Evolutionary conservation across 2,888 invertebrate genomes (phyloP).

Genomic region (Aplocera efformata): DNA sequence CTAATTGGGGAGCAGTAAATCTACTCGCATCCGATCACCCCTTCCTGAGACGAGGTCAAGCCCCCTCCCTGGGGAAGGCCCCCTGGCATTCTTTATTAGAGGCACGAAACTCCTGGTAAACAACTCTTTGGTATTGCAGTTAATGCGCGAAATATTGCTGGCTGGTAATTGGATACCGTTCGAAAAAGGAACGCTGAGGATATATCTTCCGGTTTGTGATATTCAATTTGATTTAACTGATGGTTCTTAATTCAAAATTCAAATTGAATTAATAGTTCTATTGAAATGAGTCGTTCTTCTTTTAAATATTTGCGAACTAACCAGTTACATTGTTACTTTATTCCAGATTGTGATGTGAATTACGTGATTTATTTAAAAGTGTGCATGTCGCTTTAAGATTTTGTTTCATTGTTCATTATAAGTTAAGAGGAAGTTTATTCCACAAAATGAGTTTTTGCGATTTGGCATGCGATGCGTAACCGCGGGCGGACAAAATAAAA

Average conservation of each 20-base stretch:
- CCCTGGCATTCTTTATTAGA: constrained; percentile 62
- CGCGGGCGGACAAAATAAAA: constrained; percentile 56
- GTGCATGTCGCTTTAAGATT: too few species aligned
- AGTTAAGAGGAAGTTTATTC: constrained; percentile 12
- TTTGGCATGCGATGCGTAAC: constrained; percentile 47
- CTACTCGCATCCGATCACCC: constrained; percentile 49
- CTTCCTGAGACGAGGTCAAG: constrained; percentile 54
- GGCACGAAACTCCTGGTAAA: constrained; percentile 37
- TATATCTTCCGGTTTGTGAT: too few species aligned
- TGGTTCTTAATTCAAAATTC: constrained; percentile 22
- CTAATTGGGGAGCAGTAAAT: constrained; percentile 56
- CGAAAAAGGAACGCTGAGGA: constrained; percentile 6
- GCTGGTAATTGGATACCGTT: constrained; percentile 22
- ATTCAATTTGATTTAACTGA: too few species aligned
- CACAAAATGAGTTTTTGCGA: constrained; percentile 34
- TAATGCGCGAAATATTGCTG: constrained; percentile 56
- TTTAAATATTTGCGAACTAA: too few species aligned
- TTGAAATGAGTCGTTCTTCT: too few species aligned
- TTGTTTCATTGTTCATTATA: constrained; percentile 13
- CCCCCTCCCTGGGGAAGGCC: constrained; percentile 44
- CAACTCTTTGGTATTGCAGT: constrained; percentile 53
- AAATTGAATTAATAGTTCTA: constrained; percentile 22
- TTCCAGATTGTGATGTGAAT: too few species aligned
- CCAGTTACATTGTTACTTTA: too few species aligned
- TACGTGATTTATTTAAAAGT: too few species aligned